Evolutionary conservation across 2,797 vertebrate species (phyloP).

Genomic region (Myotis daubentonii): DNA sequence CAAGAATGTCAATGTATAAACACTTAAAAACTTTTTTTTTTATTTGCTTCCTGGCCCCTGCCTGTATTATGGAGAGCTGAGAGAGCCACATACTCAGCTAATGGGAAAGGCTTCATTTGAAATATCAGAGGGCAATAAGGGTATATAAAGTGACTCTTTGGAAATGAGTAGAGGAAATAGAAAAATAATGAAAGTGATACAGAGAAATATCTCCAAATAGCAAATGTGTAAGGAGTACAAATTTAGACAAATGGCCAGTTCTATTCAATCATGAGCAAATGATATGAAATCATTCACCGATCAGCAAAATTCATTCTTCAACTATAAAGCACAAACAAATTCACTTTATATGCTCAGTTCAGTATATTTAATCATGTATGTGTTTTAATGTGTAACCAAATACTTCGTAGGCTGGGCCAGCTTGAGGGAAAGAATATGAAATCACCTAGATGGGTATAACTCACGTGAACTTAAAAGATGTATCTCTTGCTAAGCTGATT

Average conservation of each 20-base stretch:
- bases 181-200: constrained; percentile 40
- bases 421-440: not conserved
- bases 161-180: not conserved
- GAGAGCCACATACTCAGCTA: not conserved
- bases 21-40: not conserved
- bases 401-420: not conserved
- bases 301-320: constrained; percentile 24
- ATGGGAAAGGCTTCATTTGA: not conserved
- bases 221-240: not conserved
- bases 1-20: not conserved
- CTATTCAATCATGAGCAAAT: constrained; percentile 29
- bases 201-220: constrained; percentile 29
- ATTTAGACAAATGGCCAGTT: constrained; percentile 52
- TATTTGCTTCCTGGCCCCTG: not conserved
- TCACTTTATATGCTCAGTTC: constrained; percentile 5
- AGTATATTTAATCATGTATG: not conserved
- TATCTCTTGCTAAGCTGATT: not conserved
- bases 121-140: not conserved
- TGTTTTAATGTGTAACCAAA: constrained; percentile 13
- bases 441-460: not conserved
- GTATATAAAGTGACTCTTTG: not conserved
- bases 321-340: not conserved
- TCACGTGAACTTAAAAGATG: not conserved
- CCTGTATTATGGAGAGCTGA: not conserved
- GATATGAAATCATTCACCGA: not conserved